Percentiles rank a stretch among this genome's conserved stretches.
These are phyloP conservation scores for Lasaia peninsularis DNA, from an alignment of 1,140 invertebrate species.

Conservation along the genomic window DNA sequence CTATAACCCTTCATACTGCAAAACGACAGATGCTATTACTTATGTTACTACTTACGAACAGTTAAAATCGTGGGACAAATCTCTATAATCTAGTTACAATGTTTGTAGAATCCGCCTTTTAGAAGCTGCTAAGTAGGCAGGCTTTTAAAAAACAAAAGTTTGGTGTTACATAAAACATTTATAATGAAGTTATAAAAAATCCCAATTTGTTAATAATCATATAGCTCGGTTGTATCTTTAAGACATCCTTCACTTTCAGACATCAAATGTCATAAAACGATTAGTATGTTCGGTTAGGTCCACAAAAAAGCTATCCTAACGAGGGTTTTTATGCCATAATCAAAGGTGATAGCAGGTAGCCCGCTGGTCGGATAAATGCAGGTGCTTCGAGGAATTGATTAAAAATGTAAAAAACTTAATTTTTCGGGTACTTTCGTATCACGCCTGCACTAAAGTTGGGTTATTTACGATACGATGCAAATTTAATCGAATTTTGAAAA, in stretches of 20 bases:
- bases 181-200: constrained; percentile 1
- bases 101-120: too few relatives aligned
- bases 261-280: constrained; percentile 67
- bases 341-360: constrained; percentile 48
- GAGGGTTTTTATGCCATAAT: constrained; percentile 59
- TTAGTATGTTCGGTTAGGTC: constrained; percentile 46
- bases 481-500: not conserved
- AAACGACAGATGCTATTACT: too few relatives aligned
- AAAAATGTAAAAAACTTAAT: constrained; percentile 33
- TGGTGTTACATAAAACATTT: not conserved
- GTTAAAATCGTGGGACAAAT: too few relatives aligned
- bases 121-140: too few relatives aligned
- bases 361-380: constrained; percentile 28
- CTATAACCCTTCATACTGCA: too few relatives aligned
- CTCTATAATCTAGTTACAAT: too few relatives aligned
- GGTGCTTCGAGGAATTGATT: constrained; percentile 47
- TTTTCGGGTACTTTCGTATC: constrained; percentile 31
- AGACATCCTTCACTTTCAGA: constrained; percentile 43
- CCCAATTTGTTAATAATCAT: constrained; percentile 8
- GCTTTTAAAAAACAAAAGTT: not conserved
- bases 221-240: not conserved
- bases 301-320: constrained; percentile 51
- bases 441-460: constrained; percentile 24
- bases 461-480: constrained; percentile 23
- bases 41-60: too few relatives aligned